Percentiles rank a stretch among this genome's conserved stretches.
phyloP scores from a whole-genome alignment of 2,113 vertebrate genomes.

The Carlito syrichta region DNA sequence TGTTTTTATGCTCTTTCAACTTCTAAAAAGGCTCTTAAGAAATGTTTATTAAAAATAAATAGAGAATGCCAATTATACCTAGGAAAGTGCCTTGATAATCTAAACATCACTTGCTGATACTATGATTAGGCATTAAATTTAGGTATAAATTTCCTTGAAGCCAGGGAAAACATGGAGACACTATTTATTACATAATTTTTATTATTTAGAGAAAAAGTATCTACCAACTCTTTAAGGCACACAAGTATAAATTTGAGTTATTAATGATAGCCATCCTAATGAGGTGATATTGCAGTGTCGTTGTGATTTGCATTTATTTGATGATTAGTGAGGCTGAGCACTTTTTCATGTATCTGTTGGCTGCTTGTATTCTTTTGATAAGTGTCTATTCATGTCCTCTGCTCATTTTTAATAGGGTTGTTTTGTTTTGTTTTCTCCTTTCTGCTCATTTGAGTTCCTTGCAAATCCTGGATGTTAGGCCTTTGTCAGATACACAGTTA shows the following conservation, averaged over 20 bases:
- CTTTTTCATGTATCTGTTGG: too few species aligned
- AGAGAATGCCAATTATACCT: background rate
- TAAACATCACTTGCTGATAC: background rate
- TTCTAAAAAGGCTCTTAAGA: background rate
- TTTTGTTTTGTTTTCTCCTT: too few species aligned
- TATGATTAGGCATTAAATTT: background rate
- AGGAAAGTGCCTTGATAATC: background rate
- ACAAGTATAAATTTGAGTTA: constrained; percentile 30
- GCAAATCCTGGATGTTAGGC: too few species aligned
- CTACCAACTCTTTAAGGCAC: background rate
- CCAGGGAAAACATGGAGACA: background rate
- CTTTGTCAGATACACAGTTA: too few species aligned
- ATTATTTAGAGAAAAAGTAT: background rate
- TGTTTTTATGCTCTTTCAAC: background rate
- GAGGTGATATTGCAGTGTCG: too few species aligned
- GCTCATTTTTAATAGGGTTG: too few species aligned
- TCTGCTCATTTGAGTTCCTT: too few species aligned
- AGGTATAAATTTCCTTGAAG: background rate
- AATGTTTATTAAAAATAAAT: constrained; percentile 33
- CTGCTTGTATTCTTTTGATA: too few species aligned
- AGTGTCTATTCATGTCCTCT: too few species aligned
- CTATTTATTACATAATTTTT: background rate
- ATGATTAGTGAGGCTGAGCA: too few species aligned
- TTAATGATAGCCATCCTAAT: too few species aligned
- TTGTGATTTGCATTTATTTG: too few species aligned